Evolutionary conservation across 2,797 vertebrate species (phyloP), one percentile per base, ranked within the genome.

Genomic region (Sciurus vulgaris): DNA sequence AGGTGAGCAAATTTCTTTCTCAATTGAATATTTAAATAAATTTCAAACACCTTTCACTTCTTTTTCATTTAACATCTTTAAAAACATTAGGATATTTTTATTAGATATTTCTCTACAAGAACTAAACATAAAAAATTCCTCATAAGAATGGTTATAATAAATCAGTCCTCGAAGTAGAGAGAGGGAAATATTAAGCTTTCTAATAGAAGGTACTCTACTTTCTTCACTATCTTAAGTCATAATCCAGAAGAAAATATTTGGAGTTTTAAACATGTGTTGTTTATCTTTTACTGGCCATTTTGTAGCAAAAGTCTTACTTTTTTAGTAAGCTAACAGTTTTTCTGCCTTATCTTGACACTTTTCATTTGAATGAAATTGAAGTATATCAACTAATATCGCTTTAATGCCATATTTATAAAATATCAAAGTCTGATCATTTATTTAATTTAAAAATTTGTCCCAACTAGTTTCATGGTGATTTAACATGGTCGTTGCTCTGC

Each of bases 21-120:
- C 44, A 84, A 76, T 67, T 94, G 85, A 91, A 97, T 79, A 65
- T 54, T 77, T 20, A 61, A 90, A 79, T 88, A 0, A 92, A 94
- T 92, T 69, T 91, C 20, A 93, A 79, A 51, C 11, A 87, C 4
- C 10, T 79, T 85, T 96, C 61, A 63, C 4, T 78, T 94, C 12
- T 89, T 92, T 97, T 59, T 41, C 22, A 63, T 20, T 85, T 88
- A 86, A 47, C 13, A 15, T 79, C 0, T 10, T 20, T 69, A 79
- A 95, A 74, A 65, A 6, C 18, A n/a, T 76, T 54, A 91, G 69
- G 28, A 51, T 38, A 38, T 77, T 61, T 59, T 61, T 56, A 47
- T 61, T 47, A 18, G 7, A 84, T 95, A 82, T 87, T 96, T 92
- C 14, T 59, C 33, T 65, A 5, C 4, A 84, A 91, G 30, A 63